phyloP scores from a whole-genome alignment of 2,113 vertebrate genomes.

The Chloroceryle aenea region DNA sequence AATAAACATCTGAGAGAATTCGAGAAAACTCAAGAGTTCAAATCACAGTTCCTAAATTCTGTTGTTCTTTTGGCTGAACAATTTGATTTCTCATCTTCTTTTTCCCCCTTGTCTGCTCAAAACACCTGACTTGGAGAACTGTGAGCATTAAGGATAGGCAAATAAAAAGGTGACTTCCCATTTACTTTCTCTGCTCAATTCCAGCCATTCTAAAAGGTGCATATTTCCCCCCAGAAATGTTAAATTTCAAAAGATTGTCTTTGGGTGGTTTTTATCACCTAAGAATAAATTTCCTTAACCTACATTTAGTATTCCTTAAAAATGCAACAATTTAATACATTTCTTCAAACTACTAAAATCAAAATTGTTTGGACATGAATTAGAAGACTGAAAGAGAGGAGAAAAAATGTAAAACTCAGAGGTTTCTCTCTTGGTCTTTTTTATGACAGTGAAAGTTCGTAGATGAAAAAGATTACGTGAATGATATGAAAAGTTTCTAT shows the following conservation, averaged over 20 bases:
- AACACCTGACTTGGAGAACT: neutral
- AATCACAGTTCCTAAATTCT: neutral
- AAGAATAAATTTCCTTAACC: neutral
- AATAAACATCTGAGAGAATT: neutral
- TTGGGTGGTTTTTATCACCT: neutral
- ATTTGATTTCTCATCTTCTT: neutral
- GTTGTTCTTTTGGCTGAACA: neutral
- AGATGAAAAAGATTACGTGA: slow-evolving; percentile 9
- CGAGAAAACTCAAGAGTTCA: neutral
- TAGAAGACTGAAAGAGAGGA: neutral
- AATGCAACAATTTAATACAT: neutral
- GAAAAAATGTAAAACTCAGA: neutral
- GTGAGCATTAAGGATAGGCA: neutral
- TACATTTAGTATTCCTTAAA: neutral
- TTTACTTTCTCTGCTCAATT: neutral
- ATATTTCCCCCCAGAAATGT: neutral
- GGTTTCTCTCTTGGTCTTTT: neutral
- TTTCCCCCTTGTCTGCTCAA: neutral
- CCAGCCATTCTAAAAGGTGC: neutral
- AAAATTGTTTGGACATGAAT: neutral
- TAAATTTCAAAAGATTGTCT: neutral
- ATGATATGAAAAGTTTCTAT: neutral
- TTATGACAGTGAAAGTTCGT: neutral
- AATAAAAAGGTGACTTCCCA: neutral
- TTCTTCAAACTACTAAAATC: neutral